These are phyloP conservation scores for Hypolimnas misippus DNA, from an alignment of 2,888 invertebrate species.

Conservation along the genomic window DNA sequence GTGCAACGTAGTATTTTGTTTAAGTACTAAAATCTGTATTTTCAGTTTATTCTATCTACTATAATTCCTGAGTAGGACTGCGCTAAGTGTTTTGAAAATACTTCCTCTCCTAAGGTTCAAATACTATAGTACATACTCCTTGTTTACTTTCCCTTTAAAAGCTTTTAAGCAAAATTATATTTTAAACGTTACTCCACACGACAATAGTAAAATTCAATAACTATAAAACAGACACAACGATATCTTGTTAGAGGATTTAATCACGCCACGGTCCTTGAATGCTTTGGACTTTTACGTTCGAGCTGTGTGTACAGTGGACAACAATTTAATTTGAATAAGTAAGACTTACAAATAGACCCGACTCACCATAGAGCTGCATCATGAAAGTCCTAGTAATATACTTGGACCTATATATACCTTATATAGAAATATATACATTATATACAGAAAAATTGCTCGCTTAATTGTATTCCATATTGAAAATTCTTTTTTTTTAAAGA, in stretches of 20 bases:
- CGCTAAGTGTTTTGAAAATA: no score
- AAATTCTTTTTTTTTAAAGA: no score
- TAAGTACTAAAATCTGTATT: no score
- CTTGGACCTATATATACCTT: no score
- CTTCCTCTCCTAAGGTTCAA: background rate
- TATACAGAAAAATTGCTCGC: no score
- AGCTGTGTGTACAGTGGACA: constrained; percentile 28
- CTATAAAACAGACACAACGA: constrained; percentile 43
- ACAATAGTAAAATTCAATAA: constrained; percentile 43
- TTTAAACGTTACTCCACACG: constrained; percentile 29
- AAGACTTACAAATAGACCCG: background rate
- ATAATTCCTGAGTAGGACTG: no score
- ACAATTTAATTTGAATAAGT: background rate
- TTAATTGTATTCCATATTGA: no score
- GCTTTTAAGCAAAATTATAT: constrained; percentile 41
- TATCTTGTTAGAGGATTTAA: constrained; percentile 38
- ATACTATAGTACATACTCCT: background rate
- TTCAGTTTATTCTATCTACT: no score
- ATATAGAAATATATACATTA: no score
- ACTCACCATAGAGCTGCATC: no score
- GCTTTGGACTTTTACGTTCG: constrained; percentile 11
- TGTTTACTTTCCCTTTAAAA: constrained; percentile 29
- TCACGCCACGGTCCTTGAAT: constrained; percentile 41
- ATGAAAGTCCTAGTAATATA: no score
- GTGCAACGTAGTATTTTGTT: no score